These are phyloP conservation scores for Oreochromis mossambicus DNA, from an alignment of 2,797 vertebrate species.

Conservation along the genomic window DNA sequence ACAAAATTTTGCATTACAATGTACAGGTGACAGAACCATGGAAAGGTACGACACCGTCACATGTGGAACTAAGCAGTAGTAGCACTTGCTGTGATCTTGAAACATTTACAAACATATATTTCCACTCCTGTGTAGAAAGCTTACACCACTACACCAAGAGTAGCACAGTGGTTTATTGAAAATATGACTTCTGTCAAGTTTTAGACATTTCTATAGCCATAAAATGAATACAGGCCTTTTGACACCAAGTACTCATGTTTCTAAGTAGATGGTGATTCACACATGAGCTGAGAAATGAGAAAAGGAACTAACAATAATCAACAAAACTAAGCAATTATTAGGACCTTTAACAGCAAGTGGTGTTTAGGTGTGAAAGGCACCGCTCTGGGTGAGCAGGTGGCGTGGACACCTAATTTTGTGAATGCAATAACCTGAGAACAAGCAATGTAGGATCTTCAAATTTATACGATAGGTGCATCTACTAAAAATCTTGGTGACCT, in stretches of 20 bases:
- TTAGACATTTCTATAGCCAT: neutral
- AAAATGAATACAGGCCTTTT: neutral
- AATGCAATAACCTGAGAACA: neutral
- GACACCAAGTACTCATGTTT: neutral
- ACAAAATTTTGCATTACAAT: neutral
- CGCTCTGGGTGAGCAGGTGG: neutral
- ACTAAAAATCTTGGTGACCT: neutral
- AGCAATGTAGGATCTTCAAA: neutral
- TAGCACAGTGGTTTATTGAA: neutral
- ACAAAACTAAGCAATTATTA: neutral
- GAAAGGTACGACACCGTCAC: accelerated
- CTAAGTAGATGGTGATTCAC: neutral
- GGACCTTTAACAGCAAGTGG: neutral
- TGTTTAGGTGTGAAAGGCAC: neutral
- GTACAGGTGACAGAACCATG: accelerated
- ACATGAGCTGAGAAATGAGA: neutral
- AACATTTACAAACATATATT: neutral
- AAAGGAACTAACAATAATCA: neutral
- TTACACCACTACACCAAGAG: neutral
- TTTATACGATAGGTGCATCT: neutral
- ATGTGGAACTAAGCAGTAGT: neutral
- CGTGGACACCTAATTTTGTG: neutral
- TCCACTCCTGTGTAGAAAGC: neutral
- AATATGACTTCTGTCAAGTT: neutral
- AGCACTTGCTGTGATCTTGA: neutral